Evolutionary conservation across 2,797 vertebrate genomes (phyloP).

Genomic region (Artibeus jamaicensis): DNA sequence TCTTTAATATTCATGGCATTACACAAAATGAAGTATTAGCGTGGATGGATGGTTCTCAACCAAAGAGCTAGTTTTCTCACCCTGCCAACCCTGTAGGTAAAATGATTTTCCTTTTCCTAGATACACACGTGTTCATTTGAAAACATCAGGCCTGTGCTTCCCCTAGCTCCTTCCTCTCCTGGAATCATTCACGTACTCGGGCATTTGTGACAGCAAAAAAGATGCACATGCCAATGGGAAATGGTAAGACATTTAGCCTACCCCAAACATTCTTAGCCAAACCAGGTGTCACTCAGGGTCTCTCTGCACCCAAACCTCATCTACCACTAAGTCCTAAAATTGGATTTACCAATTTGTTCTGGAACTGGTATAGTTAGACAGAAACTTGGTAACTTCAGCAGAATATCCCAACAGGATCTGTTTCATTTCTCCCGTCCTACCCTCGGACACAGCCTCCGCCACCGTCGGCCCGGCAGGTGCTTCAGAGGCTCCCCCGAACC

Average conservation of each 20-base stretch:
- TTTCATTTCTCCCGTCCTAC: neutral
- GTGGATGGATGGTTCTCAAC: neutral
- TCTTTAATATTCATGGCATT: neutral
- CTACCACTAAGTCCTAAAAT: neutral
- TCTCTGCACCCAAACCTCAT: neutral
- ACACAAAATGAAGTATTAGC: neutral
- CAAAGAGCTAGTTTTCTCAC: neutral
- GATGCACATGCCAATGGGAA: neutral
- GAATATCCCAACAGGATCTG: neutral
- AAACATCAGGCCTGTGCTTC: constrained; percentile 43
- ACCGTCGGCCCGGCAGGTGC: constrained; percentile 39
- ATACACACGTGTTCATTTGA: neutral
- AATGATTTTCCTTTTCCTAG: neutral
- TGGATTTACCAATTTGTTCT: constrained; percentile 17
- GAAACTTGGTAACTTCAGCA: constrained; percentile 54
- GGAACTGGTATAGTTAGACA: neutral
- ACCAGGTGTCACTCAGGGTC: neutral
- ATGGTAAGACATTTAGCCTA: neutral
- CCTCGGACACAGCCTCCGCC: neutral
- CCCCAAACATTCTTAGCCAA: neutral
- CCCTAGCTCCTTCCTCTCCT: neutral
- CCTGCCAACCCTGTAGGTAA: neutral
- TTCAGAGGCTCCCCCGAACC: neutral
- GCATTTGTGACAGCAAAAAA: neutral
- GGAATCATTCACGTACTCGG: neutral